Evolutionary conservation across 2,797 vertebrate species (phyloP), one percentile per base, ranked within the genome.

Genomic region (Neosilurus mollespiculum): DNA sequence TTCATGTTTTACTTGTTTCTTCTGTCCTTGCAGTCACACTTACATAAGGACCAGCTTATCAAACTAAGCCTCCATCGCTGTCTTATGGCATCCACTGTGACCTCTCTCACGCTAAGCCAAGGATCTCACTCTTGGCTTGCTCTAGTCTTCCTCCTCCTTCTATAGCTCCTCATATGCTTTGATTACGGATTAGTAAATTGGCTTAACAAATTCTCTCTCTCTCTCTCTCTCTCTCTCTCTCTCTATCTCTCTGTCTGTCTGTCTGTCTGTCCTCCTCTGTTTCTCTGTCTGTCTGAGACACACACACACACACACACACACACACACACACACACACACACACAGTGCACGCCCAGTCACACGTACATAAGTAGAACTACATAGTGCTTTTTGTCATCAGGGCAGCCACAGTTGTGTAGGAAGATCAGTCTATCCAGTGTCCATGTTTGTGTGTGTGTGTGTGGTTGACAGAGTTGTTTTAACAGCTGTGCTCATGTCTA

Each of bases 101-200:
- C 84, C 84, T 73, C 70, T 83, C 62, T 83, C 62, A 76, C 62
- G 51, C 78, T 81, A 83, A 87, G 80, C 81, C 86, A 84, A 83
- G 78, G 58, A 70, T 80, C 81, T 88, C 77, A 82, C 79, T 89
- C 78, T 64, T 78, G 34, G 37, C 59, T 84, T 81, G 84, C 76
- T 18, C 43, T 69, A 65, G 24, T 78, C 34, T 80, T 56, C 53
- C 75, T 88, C 77, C 85, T 75, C 80, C 76, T 78, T 54, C 64
- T 85, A 83, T 86, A 70, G 51, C 84, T 83, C 80, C 78, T 91
- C 91, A 87, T 91, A 78, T 88, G 90, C 89, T 87, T 93, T 93
- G 92, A 90, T 93, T 92, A 89, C 90, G 93, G 91, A 94, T 95
- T 95, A 95, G 87, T 83, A 87, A 92, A 91, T 93, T 94, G 92